phyloP scores from a whole-genome alignment of 2,113 vertebrate species.

The Gopherus evgoodei region DNA sequence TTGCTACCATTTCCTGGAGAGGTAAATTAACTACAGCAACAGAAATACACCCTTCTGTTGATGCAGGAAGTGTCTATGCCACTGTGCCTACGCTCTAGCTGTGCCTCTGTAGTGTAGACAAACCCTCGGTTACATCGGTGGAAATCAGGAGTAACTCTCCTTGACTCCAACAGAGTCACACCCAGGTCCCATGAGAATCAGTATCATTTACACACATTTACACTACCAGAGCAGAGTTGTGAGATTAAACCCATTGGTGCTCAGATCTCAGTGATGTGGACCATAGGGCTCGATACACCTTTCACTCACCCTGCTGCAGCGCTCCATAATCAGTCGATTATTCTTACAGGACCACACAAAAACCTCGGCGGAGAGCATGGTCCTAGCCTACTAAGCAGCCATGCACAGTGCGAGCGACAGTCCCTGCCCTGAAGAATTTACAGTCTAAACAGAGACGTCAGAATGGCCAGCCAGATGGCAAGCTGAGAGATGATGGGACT shows the following conservation, averaged over 20 bases:
- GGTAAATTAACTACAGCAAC: not conserved
- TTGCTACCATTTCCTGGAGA: not conserved
- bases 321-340: no score
- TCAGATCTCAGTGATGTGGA: not conserved
- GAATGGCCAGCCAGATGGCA: not conserved
- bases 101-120: not conserved
- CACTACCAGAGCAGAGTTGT: not conserved
- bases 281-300: not conserved
- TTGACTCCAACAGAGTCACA: not conserved
- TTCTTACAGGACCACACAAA: not conserved
- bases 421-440: not conserved
- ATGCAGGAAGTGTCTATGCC: not conserved
- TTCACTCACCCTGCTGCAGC: not conserved
- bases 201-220: not conserved
- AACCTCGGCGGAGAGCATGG: not conserved
- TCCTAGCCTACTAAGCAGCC: not conserved
- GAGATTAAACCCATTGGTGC: not conserved
- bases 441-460: not conserved
- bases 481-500: not conserved
- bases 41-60: not conserved
- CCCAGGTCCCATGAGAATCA: not conserved
- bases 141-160: not conserved
- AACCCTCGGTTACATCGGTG: not conserved
- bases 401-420: not conserved
- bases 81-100: not conserved